Percentiles rank a stretch among this genome's conserved stretches.
These are phyloP conservation scores for Procambarus virginalis DNA, from an alignment of 1,140 invertebrate species.

Conservation along the genomic window DNA sequence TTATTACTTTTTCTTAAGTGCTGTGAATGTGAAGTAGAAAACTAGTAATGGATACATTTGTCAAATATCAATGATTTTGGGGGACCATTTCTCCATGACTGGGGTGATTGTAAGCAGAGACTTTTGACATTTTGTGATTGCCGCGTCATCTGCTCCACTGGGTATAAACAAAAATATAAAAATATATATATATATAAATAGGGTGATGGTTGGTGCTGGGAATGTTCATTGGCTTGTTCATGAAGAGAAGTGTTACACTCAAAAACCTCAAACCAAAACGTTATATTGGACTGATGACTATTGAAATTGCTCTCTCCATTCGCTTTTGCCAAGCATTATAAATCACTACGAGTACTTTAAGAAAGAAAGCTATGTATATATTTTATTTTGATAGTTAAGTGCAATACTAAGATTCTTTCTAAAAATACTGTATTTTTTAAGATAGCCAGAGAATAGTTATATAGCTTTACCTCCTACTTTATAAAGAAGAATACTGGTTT, in stretches of 20 bases:
- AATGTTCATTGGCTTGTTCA: background rate
- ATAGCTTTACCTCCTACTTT: slow-evolving; percentile 25
- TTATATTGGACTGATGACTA: background rate
- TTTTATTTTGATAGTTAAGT: slow-evolving; percentile 44
- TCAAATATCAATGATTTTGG: background rate
- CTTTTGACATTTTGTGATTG: background rate
- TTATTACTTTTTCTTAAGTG: background rate
- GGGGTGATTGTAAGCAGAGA: background rate
- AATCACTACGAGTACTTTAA: slow-evolving; percentile 40
- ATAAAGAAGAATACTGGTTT: slow-evolving; percentile 39
- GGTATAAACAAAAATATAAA: background rate
- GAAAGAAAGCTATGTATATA: slow-evolving; percentile 46
- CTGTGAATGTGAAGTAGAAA: background rate
- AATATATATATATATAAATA: background rate
- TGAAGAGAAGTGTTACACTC: background rate
- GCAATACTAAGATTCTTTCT: slow-evolving; percentile 39
- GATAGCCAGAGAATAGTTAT: slow-evolving; percentile 17
- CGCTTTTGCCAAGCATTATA: slow-evolving; percentile 39
- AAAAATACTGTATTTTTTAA: slow-evolving; percentile 19
- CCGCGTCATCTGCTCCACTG: background rate
- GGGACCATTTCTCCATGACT: background rate
- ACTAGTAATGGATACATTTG: background rate
- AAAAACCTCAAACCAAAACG: background rate
- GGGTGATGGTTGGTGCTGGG: background rate
- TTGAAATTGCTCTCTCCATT: background rate